These are phyloP conservation scores for Sarotherodon lohbergeri DNA, from an alignment of 2,113 vertebrate genomes.

Conservation along the genomic window DNA sequence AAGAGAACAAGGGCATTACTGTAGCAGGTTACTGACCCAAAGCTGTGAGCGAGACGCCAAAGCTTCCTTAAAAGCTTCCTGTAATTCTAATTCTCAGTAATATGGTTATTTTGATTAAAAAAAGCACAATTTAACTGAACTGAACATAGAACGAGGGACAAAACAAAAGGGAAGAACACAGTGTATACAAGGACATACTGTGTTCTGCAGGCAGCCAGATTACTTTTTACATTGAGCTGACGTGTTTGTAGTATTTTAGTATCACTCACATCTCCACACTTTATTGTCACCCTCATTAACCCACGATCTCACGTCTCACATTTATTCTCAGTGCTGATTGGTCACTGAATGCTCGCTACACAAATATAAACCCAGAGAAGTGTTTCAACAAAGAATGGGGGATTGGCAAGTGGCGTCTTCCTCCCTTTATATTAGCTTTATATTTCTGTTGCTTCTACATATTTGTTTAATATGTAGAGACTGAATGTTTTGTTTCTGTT, in stretches of 20 bases:
- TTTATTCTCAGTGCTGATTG: neutral
- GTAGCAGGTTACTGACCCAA: neutral
- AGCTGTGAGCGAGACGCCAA: neutral
- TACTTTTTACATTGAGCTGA: neutral
- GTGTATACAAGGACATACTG: fast-evolving
- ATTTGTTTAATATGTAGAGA: neutral
- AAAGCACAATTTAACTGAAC: neutral
- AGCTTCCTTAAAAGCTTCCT: neutral
- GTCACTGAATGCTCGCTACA: neutral
- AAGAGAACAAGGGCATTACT: neutral
- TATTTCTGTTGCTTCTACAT: neutral
- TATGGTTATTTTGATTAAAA: neutral
- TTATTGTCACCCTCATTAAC: neutral
- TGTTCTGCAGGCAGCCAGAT: neutral
- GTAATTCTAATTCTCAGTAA: neutral
- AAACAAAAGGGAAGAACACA: neutral
- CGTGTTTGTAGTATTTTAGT: neutral
- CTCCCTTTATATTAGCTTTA: neutral
- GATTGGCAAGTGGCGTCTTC: neutral
- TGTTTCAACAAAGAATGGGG: neutral
- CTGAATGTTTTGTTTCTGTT: neutral
- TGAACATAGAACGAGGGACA: fast-evolving
- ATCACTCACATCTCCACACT: neutral
- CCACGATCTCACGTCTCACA: neutral
- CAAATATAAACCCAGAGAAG: neutral